Conservation (phyloP, 2,113 vertebrate species). For the Anolis sagrei region DNA sequence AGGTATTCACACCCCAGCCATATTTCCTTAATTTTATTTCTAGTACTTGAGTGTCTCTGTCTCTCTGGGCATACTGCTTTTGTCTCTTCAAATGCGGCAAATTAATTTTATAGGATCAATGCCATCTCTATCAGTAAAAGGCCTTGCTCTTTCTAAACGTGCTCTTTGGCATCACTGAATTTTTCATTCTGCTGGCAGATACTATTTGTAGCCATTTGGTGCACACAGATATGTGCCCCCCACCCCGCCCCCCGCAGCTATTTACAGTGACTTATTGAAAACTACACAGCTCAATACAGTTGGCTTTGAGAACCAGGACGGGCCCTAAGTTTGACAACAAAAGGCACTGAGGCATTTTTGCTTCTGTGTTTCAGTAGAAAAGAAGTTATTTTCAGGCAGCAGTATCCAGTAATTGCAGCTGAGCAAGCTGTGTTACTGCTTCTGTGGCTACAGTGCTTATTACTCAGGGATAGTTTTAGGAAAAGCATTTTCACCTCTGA, state of each 20-base stretch:
- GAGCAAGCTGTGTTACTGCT: background rate
- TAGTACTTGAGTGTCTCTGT: conserved; percentile 30
- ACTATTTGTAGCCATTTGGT: background rate
- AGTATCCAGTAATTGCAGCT: background rate
- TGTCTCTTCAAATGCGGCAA: conserved; percentile 9
- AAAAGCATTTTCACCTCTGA: background rate
- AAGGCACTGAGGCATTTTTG: background rate
- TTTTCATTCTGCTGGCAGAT: background rate
- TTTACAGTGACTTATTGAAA: background rate
- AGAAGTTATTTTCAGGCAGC: background rate
- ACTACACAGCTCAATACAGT: background rate
- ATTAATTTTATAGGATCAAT: conserved; percentile 57
- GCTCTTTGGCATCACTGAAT: conserved; percentile 5
- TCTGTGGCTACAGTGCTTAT: background rate
- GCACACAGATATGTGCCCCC: background rate
- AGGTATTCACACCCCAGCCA: conserved; percentile 43
- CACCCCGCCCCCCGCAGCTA: background rate
- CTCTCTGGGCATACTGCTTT: conserved; percentile 37
- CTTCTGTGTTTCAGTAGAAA: background rate
- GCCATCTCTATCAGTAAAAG: conserved; percentile 13
- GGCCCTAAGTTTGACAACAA: background rate
- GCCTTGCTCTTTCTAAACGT: conserved; percentile 2
- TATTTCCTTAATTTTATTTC: conserved; percentile 43
- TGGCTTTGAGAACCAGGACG: conserved; percentile 11
- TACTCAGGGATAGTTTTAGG: background rate